Conservation (phyloP, 1,140 invertebrate genomes). For the Plutomurus gul region DNA sequence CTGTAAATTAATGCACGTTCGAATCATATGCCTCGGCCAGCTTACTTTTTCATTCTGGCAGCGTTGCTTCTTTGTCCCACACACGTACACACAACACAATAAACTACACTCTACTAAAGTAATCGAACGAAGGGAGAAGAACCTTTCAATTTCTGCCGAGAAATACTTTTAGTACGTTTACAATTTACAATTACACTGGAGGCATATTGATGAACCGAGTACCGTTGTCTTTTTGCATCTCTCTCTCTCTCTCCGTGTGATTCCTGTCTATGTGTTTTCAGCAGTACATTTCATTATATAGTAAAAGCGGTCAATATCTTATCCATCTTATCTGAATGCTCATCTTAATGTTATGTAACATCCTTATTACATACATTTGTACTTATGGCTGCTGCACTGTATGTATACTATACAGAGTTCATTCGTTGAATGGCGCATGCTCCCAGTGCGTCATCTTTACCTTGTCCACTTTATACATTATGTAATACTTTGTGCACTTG, state of each 20-base stretch:
- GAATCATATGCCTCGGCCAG: no score
- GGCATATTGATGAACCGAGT: conserved; percentile 12
- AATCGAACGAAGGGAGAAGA: background rate
- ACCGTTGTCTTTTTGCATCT: conserved; percentile 16
- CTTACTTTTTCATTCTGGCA: no score
- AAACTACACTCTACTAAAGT: background rate
- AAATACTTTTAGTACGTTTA: conserved; percentile 12
- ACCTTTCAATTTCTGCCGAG: conserved; percentile 15
- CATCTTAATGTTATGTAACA: no score
- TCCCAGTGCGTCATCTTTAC: no score
- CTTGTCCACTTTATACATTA: background rate
- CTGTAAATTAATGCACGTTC: no score
- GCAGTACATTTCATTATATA: no score
- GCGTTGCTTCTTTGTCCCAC: no score
- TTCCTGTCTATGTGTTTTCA: no score
- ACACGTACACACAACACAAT: background rate
- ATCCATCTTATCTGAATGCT: no score
- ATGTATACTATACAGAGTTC: background rate
- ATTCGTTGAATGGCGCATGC: background rate
- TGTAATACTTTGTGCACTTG: background rate
- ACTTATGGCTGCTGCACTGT: background rate
- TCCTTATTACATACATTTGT: background rate
- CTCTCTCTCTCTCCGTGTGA: no score
- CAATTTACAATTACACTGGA: conserved; percentile 29
- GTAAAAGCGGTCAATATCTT: no score